A percentile compares a stretch with the other conserved stretches of the same genome.
These are phyloP conservation scores for Coracias cyanogaster DNA, from an alignment of 2,797 vertebrate species.

Conservation along the genomic window DNA sequence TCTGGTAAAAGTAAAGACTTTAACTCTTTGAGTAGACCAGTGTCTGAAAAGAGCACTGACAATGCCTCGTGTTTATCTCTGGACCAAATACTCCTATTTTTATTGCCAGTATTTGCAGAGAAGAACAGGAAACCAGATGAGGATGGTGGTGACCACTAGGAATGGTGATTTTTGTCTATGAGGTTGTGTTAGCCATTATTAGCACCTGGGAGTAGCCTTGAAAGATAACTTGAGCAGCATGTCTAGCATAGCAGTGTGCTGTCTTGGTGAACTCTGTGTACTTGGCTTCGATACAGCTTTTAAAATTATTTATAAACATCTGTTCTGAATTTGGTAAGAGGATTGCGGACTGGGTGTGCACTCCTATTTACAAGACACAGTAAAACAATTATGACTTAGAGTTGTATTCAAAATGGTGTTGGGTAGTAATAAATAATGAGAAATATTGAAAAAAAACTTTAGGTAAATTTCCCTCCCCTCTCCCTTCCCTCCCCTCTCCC, in stretches of 20 bases:
- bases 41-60: not conserved
- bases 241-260: not conserved
- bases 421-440: not conserved
- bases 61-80: not conserved
- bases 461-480: not conserved
- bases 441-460: not conserved
- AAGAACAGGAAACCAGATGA: not conserved
- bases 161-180: not conserved
- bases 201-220: not conserved
- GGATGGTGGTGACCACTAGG: not conserved
- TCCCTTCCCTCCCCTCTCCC: not conserved
- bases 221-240: not conserved
- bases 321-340: slow-evolving; percentile 52
- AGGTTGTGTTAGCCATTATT: not conserved
- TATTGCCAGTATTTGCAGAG: not conserved
- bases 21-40: not conserved
- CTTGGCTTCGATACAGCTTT: slow-evolving; percentile 34
- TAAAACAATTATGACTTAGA: not conserved
- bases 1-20: not conserved
- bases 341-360: not conserved
- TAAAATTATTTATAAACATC: slow-evolving; percentile 51
- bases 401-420: not conserved
- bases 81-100: not conserved
- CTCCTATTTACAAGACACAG: not conserved
- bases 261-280: slow-evolving; percentile 48